These are phyloP conservation scores for Colletes collaris DNA, from an alignment of 2,888 invertebrate genomes.

Conservation along the genomic window DNA sequence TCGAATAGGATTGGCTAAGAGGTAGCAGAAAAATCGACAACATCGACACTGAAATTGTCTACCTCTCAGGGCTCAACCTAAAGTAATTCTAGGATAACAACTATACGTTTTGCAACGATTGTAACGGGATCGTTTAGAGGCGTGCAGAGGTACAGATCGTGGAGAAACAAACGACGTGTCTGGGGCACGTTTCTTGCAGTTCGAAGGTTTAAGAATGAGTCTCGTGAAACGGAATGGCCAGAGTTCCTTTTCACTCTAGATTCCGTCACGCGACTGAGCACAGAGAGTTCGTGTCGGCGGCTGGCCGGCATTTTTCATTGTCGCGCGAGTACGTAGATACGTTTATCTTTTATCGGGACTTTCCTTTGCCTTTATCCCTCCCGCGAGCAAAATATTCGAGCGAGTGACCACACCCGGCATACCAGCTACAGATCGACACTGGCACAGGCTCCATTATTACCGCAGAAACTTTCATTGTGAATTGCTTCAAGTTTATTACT, in stretches of 20 bases:
- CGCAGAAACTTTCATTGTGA: conserved; percentile 68
- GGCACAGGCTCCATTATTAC: conserved; percentile 62
- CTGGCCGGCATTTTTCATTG: conserved; percentile 60
- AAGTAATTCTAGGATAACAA: neutral
- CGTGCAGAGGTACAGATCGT: neutral
- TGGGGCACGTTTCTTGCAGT: neutral
- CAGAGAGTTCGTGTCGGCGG: conserved; percentile 35
- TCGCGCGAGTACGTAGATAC: conserved; percentile 49
- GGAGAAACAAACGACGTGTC: neutral
- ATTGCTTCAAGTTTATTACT: conserved; percentile 54
- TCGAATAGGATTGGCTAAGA: too few species aligned
- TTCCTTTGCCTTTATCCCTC: conserved; percentile 64
- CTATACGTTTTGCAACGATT: neutral
- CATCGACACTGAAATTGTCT: too few species aligned
- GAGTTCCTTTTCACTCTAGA: conserved; percentile 48
- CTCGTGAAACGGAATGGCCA: conserved; percentile 24
- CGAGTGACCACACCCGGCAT: conserved; percentile 78
- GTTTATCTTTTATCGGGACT: conserved; percentile 76
- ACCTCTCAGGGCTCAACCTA: too few species aligned
- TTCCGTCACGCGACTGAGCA: conserved; percentile 60
- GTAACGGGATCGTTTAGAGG: neutral
- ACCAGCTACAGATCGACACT: conserved; percentile 60
- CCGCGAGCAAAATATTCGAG: conserved; percentile 58
- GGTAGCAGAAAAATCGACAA: too few species aligned
- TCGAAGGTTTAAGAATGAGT: conserved; percentile 29